Percentiles rank a stretch among this genome's conserved stretches.
These are phyloP conservation scores for Poecilia velifera DNA, from an alignment of 2,797 vertebrate species.

Conservation along the genomic window DNA sequence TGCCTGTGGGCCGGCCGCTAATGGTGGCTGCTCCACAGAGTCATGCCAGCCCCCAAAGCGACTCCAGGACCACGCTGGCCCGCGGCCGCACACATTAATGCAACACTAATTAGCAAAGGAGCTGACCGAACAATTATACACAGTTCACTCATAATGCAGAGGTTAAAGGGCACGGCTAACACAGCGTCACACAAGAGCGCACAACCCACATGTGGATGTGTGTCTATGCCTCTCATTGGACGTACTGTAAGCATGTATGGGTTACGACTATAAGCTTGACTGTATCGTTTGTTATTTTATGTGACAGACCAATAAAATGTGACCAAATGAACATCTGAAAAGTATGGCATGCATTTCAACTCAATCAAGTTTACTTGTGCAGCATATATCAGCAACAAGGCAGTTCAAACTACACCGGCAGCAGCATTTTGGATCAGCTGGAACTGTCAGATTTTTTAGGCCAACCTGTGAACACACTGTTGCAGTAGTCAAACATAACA, in stretches of 20 bases:
- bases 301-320: neutral
- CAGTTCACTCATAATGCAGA: constrained; percentile 76
- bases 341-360: neutral
- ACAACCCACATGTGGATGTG: constrained; percentile 45
- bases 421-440: too few relatives aligned
- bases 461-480: too few relatives aligned
- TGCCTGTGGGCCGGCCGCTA: constrained; percentile 63
- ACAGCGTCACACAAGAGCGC: constrained; percentile 49
- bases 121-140: constrained; percentile 81
- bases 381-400: too few relatives aligned
- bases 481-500: too few relatives aligned
- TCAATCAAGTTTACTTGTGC: too few relatives aligned
- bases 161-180: constrained; percentile 70
- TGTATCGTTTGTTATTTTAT: neutral
- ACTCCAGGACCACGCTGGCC: constrained; percentile 55
- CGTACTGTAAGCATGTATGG: neutral
- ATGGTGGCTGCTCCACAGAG: constrained; percentile 64
- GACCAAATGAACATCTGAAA: neutral
- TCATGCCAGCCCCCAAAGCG: constrained; percentile 53
- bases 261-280: neutral
- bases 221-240: neutral
- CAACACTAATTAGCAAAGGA: constrained; percentile 81
- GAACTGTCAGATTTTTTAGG: too few relatives aligned
- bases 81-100: constrained; percentile 73
- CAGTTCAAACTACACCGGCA: too few relatives aligned